Evolutionary conservation across 2,113 vertebrate species (phyloP).

Genomic region (Anarhynchus alexandrinus): DNA sequence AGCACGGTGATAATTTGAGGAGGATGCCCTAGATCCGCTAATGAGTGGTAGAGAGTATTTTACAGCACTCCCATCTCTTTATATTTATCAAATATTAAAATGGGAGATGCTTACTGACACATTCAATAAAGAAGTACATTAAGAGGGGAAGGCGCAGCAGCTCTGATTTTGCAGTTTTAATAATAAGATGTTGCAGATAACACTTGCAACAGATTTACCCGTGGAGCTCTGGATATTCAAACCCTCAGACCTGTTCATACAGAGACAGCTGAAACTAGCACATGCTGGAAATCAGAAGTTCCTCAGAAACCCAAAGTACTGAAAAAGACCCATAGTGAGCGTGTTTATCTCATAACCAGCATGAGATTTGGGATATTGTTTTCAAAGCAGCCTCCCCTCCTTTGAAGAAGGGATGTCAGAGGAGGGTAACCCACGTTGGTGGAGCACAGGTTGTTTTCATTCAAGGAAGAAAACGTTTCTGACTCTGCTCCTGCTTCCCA

Average conservation of each 20-base stretch:
- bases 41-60: conserved; percentile 22
- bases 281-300: background rate
- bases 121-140: conserved; percentile 63
- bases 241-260: background rate
- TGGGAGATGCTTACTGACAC: conserved; percentile 57
- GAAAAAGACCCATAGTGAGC: background rate
- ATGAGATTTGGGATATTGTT: background rate
- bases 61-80: conserved; percentile 33
- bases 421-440: background rate
- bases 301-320: background rate
- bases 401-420: background rate
- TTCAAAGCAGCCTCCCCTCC: background rate
- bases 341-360: background rate
- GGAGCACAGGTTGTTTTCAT: background rate
- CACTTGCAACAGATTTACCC: background rate
- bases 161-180: conserved; percentile 54
- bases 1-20: conserved; percentile 19
- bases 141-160: conserved; percentile 25
- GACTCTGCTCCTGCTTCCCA: background rate
- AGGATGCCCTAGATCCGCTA: background rate
- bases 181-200: conserved; percentile 42
- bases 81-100: conserved; percentile 77
- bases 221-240: conserved; percentile 3
- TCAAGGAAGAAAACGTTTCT: background rate
- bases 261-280: background rate